Base-by-base conservation (phyloP, 2,888 invertebrate genomes). In the Neria commutata region DNA sequence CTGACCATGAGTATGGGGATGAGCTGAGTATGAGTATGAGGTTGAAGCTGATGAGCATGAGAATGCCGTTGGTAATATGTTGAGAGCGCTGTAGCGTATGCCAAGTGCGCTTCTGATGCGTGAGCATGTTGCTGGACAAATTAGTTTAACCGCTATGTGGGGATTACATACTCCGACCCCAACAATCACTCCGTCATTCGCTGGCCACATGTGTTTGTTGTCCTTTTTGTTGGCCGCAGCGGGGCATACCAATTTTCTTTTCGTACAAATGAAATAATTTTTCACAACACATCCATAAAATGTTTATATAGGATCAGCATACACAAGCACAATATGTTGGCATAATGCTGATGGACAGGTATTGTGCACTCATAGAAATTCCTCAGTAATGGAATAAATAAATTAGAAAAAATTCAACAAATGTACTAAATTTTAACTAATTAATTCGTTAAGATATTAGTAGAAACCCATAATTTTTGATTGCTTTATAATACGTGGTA, bases 81-180 rank as follows among this genome's bases (percentile, higher is more conserved):
- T 25, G 37, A 3, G 25, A 21, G 51, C 37, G 46, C 33, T 61
- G 63, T 47, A 17, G 62, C 58, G 58, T 59, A 48, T 46, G 46
- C 48, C 74, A 72, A 72, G 74, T n/a, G n/a, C n/a, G n/a, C n/a
- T n/a, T n/a, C n/a, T n/a, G n/a, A n/a, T n/a, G n/a, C n/a, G 74
- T 72, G 72, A 63, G 64, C 73, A 71, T 74, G 74, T 74, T 74
- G 72, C 72, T 67, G 71, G 68, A 74, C 72, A 72, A 72, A 72
- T 72, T 72, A 72, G 71, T 71, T 67, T 64, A 24, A 66, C 62
- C 61, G 65, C 55, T 42, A 21, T 21, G 3, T 14, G 29, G 11
- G 29, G 29, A 11, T 8, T 29, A 29, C 11, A 11, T 29, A 8
- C 6, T 11, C 29, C 11, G 29, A 6, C 29, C 11, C 29, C 29